A percentile compares a stretch with the other conserved stretches of the same genome.
Conservation (phyloP, 2,797 vertebrate species). For the Danio albolineatus region DNA sequence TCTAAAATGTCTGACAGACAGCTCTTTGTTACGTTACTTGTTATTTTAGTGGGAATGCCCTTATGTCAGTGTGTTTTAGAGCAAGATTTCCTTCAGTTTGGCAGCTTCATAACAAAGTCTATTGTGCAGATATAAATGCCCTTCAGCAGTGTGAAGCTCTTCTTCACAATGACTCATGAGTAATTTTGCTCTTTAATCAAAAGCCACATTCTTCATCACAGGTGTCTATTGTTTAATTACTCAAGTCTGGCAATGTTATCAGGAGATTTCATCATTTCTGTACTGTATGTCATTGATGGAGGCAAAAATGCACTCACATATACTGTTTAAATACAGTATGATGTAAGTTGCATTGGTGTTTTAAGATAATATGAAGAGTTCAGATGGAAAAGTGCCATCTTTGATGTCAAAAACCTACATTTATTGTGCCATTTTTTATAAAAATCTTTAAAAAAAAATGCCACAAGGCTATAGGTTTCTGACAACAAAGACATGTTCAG, state of each 20-base stretch:
- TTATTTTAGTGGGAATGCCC: slow-evolving; percentile 20
- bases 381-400: not conserved
- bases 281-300: not conserved
- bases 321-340: not conserved
- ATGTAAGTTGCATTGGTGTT: not conserved
- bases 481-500: too few relatives aligned
- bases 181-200: slow-evolving; percentile 36
- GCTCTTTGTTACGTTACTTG: slow-evolving; percentile 21
- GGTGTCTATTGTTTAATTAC: slow-evolving; percentile 29
- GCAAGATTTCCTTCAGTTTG: slow-evolving; percentile 22
- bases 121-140: slow-evolving; percentile 44
- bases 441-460: too few relatives aligned
- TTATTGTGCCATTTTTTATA: not conserved
- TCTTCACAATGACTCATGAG: slow-evolving; percentile 32
- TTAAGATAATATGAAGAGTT: not conserved
- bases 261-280: not conserved
- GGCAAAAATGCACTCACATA: not conserved
- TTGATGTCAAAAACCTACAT: slow-evolving; percentile 23
- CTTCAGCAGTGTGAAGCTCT: slow-evolving; percentile 22
- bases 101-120: slow-evolving; percentile 36
- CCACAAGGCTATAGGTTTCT: too few relatives aligned
- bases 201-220: slow-evolving; percentile 21
- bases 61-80: slow-evolving; percentile 32
- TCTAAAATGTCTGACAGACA: slow-evolving; percentile 5
- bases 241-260: not conserved